A percentile compares a stretch with the other conserved stretches of the same genome.
Conservation (phyloP, 2,113 vertebrate species). For the Todiramphus saurophagus region DNA sequence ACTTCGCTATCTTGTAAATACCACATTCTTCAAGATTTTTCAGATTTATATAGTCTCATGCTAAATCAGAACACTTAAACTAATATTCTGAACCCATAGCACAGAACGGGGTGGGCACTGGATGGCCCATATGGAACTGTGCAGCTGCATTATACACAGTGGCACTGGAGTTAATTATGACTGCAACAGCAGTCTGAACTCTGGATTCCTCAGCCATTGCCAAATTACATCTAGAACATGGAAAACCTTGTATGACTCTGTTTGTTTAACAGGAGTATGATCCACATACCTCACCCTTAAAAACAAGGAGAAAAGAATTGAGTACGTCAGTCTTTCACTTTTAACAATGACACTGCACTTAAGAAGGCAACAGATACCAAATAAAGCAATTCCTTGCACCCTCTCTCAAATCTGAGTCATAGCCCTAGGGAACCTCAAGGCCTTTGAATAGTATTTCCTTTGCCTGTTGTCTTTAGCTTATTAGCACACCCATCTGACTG, state of each 20-base stretch:
- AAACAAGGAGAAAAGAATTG: background rate
- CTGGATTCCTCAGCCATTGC: slow-evolving; percentile 17
- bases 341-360: background rate
- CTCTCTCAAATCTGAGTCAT: slow-evolving; percentile 53
- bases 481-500: slow-evolving; percentile 20
- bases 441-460: slow-evolving; percentile 39
- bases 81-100: background rate
- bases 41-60: background rate
- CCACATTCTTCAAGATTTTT: background rate
- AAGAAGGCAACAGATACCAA: slow-evolving; percentile 18
- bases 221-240: background rate
- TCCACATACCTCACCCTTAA: background rate
- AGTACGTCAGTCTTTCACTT: background rate
- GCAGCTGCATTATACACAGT: background rate
- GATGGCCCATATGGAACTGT: background rate
- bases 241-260: background rate
- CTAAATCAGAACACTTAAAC: background rate
- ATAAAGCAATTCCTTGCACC: slow-evolving; percentile 53
- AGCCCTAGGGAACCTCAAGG: slow-evolving; percentile 21
- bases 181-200: background rate
- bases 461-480: slow-evolving; percentile 36
- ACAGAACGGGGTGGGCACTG: background rate
- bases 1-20: background rate
- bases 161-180: background rate
- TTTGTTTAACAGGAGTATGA: background rate